Evolutionary conservation across 2,888 invertebrate species (phyloP).

Genomic region (Sialis fuliginosa): DNA sequence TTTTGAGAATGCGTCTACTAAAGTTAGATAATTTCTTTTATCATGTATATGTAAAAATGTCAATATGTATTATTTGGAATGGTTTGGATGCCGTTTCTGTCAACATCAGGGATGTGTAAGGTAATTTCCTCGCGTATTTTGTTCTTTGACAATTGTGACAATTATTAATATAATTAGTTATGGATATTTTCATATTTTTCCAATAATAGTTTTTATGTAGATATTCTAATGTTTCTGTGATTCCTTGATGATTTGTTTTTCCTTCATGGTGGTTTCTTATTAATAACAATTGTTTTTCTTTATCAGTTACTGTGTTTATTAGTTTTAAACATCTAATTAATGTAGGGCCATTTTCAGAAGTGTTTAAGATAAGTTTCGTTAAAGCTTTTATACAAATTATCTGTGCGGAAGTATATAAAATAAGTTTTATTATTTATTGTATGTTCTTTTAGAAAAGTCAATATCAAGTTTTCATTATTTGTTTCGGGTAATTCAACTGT

Average conservation of each 20-base stretch:
- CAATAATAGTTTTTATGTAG: conserved; percentile 7
- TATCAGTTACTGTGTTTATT: conserved; percentile 3
- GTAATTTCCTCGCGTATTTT: neutral
- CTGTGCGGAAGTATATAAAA: neutral
- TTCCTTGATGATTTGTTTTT: conserved; percentile 8
- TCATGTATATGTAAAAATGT: no score
- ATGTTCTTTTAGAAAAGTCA: conserved; percentile 2
- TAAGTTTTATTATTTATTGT: neutral
- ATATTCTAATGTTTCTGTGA: conserved; percentile 5
- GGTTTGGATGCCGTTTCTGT: neutral
- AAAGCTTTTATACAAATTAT: neutral
- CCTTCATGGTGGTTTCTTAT: conserved; percentile 7
- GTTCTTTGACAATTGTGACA: neutral
- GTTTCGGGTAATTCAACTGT: conserved; percentile 2
- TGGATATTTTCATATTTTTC: neutral
- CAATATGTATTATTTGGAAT: no score
- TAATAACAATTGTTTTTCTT: conserved; percentile 4
- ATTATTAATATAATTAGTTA: neutral
- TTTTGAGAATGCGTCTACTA: no score
- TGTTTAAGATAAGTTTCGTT: neutral
- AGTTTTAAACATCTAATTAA: conserved; percentile 4
- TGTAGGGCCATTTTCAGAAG: neutral
- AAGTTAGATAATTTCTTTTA: no score
- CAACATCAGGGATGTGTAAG: neutral
- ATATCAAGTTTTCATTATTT: conserved; percentile 2